Conservation (phyloP, 2,113 vertebrate genomes). For the Nyctereutes procyonoides region DNA sequence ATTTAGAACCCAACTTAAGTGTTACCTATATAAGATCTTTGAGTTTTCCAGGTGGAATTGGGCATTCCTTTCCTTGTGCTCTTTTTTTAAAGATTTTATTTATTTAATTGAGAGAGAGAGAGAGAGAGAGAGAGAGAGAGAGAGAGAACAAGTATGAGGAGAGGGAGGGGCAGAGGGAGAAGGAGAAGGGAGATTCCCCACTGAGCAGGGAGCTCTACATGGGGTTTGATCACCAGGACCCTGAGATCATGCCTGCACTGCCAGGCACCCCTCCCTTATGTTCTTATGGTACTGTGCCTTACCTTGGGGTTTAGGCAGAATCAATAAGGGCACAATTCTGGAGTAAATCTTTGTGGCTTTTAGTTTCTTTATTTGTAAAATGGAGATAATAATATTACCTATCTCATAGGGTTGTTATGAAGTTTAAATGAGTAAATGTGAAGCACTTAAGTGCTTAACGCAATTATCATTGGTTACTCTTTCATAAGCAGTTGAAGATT, state of each 20-base stretch:
- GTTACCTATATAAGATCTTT: not conserved
- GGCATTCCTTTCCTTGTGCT: conserved; percentile 18
- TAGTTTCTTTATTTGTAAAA: conserved; percentile 51
- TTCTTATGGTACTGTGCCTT: not conserved
- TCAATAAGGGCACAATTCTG: not conserved
- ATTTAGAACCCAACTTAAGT: conserved; percentile 45
- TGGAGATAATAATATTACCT: not conserved
- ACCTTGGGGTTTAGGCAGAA: conserved; percentile 6
- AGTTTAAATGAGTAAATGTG: conserved; percentile 57
- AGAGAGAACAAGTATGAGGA: no score
- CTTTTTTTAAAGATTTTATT: no score
- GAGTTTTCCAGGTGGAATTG: not conserved
- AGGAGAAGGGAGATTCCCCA: no score
- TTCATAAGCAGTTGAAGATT: conserved; percentile 41
- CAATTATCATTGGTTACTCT: conserved; percentile 26
- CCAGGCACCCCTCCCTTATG: no score
- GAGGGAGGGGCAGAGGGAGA: no score
- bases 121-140: no score
- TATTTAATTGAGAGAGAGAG: no score
- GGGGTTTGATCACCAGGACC: no score
- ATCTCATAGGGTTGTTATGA: not conserved
- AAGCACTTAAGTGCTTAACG: not conserved
- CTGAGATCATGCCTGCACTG: no score
- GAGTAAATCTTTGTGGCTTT: not conserved
- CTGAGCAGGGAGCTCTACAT: no score